A percentile compares a stretch with the other conserved stretches of the same genome.
phyloP scores from a whole-genome alignment of 2,113 vertebrate species.

The Phoenicopterus ruber region DNA sequence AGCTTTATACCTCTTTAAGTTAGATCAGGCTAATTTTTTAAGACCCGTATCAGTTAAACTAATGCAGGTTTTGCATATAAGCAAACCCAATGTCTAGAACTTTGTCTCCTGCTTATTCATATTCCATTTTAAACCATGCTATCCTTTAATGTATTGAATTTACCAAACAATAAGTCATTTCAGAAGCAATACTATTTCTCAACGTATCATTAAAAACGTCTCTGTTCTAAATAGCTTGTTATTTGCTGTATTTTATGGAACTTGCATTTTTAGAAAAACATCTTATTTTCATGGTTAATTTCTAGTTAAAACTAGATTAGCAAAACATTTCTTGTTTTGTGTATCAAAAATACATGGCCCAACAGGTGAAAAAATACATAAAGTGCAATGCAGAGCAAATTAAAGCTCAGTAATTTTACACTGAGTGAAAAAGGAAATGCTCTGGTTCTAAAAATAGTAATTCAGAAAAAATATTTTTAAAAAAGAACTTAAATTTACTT shows the following conservation, averaged over 20 bases:
- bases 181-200: not conserved
- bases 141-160: not conserved
- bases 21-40: not conserved
- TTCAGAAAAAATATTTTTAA: not conserved
- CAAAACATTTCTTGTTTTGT: not conserved
- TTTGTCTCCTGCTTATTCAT: not conserved
- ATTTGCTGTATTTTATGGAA: not conserved
- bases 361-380: not conserved
- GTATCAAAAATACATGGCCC: not conserved
- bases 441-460: not conserved
- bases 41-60: not conserved
- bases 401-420: not conserved
- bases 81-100: not conserved
- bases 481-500: not conserved
- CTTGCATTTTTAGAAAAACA: not conserved
- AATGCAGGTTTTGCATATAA: not conserved
- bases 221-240: not conserved
- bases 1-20: not conserved
- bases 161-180: not conserved
- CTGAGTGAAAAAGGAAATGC: not conserved
- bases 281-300: not conserved
- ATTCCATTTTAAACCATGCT: not conserved
- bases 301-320: not conserved
- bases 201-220: not conserved
- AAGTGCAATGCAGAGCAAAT: conserved; percentile 9